Conservation (phyloP, 2,113 vertebrate species). For the Spea bombifrons region DNA sequence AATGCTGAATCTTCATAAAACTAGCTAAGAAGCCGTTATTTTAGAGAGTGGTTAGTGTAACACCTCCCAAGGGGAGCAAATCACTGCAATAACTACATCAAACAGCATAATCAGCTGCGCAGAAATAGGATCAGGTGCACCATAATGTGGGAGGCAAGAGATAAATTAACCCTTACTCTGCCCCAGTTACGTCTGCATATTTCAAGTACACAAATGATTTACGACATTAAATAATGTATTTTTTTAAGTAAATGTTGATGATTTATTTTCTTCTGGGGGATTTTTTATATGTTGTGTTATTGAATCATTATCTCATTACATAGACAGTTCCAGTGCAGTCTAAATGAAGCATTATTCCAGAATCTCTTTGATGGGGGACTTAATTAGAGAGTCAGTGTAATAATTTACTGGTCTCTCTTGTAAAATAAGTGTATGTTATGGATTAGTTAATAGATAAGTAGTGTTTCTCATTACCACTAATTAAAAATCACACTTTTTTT, state of each 20-base stretch:
- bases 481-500: constrained; percentile 1
- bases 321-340: no score
- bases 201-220: no score
- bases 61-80: constrained; percentile 38
- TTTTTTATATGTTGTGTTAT: no score
- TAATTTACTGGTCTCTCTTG: neutral
- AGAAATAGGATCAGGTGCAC: constrained; percentile 31
- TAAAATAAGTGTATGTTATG: neutral
- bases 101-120: constrained; percentile 35
- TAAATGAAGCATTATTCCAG: neutral
- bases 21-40: constrained; percentile 29
- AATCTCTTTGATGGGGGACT: neutral
- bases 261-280: no score
- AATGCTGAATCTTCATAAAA: constrained; percentile 12
- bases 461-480: constrained; percentile 4
- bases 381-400: neutral
- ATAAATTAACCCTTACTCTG: constrained; percentile 15
- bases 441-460: constrained; percentile 15
- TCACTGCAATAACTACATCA: constrained; percentile 26
- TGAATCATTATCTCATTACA: no score
- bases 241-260: no score
- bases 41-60: constrained; percentile 26
- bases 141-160: constrained; percentile 15
- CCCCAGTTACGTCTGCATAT: neutral
- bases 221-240: no score